Percentiles rank a stretch among this genome's conserved stretches.
Conservation (phyloP, 2,113 vertebrate species). For the Cheirogaleus medius region DNA sequence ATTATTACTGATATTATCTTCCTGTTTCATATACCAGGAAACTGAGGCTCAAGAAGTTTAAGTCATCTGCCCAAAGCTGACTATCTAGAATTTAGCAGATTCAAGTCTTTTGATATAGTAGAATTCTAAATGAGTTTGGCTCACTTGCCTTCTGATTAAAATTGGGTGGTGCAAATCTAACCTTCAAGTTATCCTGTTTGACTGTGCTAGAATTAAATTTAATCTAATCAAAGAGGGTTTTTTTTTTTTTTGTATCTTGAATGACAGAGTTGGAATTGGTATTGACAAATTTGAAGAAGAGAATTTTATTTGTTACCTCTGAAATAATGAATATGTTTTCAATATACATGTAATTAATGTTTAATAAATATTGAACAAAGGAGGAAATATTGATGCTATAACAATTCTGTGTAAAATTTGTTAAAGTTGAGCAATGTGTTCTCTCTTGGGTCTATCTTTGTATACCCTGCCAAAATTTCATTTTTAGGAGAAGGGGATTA, state of each 20-base stretch:
- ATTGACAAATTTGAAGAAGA: neutral
- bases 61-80: neutral
- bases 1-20: slow-evolving; percentile 15
- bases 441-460: neutral
- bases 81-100: neutral
- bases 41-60: neutral
- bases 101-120: neutral
- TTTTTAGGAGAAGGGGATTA: neutral
- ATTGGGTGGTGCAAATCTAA: neutral
- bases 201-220: neutral
- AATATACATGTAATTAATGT: neutral
- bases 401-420: neutral
- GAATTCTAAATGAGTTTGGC: slow-evolving; percentile 15
- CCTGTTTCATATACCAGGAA: neutral
- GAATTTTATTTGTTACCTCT: neutral
- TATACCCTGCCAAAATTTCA: neutral
- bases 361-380: neutral
- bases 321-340: slow-evolving; percentile 1
- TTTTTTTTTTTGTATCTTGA: neutral
- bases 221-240: neutral
- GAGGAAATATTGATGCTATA: neutral
- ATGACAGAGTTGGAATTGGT: neutral
- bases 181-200: neutral
- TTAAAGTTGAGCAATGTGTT: neutral
- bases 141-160: neutral